A percentile compares a stretch with the other conserved stretches of the same genome.
phyloP scores from a whole-genome alignment of 2,113 vertebrate genomes.

The Python bivittatus region DNA sequence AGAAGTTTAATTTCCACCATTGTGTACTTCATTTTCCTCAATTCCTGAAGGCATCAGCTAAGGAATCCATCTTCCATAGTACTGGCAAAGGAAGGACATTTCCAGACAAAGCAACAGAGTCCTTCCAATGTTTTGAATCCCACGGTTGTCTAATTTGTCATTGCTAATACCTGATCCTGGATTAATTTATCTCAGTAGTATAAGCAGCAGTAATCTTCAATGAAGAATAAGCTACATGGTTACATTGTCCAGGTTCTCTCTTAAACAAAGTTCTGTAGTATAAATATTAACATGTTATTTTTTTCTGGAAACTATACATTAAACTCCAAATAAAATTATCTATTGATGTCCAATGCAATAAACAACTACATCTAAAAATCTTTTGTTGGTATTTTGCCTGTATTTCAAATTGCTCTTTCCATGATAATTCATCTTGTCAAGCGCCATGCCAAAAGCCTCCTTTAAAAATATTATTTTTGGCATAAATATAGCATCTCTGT shows the following conservation, averaged over 20 bases:
- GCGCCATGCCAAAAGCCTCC: constrained; percentile 22
- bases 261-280: neutral
- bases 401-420: constrained; percentile 50
- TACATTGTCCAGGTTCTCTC: neutral
- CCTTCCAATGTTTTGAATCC: neutral
- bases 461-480: constrained; percentile 47
- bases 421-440: constrained; percentile 26
- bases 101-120: neutral
- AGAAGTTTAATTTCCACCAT: constrained; percentile 25
- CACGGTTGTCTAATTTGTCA: neutral
- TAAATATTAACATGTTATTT: constrained; percentile 6
- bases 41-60: neutral
- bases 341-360: neutral
- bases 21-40: neutral
- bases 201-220: no score
- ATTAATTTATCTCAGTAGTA: neutral
- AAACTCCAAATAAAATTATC: neutral
- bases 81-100: neutral
- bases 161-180: neutral
- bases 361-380: neutral
- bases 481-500: constrained; percentile 12
- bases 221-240: neutral
- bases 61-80: neutral
- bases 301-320: neutral
- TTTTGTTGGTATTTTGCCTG: constrained; percentile 18